Evolutionary conservation across 2,888 invertebrate genomes (phyloP).

Genomic region (Euspilapteryx auroguttella): DNA sequence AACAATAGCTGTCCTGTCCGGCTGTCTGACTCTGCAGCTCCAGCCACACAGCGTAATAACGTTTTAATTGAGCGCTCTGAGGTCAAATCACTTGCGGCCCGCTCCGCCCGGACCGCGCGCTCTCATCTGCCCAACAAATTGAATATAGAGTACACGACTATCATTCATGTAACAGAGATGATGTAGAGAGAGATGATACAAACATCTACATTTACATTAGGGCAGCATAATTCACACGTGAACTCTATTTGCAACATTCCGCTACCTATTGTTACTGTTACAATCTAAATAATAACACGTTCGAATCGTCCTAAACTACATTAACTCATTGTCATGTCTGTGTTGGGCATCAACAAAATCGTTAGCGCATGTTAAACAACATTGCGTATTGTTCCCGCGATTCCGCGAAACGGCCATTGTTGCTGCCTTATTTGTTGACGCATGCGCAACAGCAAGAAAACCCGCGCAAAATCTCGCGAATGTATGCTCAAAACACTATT

Average conservation of each 20-base stretch:
- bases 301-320: slow-evolving; percentile 23
- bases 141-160: no score
- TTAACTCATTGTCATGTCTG: slow-evolving; percentile 32
- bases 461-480: slow-evolving; percentile 44
- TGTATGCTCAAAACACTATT: slow-evolving; percentile 37
- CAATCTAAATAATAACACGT: slow-evolving; percentile 25
- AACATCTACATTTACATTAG: not conserved
- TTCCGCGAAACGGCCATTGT: slow-evolving; percentile 53
- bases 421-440: slow-evolving; percentile 42
- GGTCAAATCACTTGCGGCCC: slow-evolving; percentile 56
- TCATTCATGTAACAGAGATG: no score
- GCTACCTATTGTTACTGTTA: slow-evolving; percentile 13
- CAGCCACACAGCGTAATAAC: no score
- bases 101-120: slow-evolving; percentile 15
- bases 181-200: no score
- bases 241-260: slow-evolving; percentile 14
- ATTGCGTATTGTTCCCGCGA: slow-evolving; percentile 41
- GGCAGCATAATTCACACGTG: slow-evolving; percentile 6
- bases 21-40: no score
- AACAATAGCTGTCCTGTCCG: no score
- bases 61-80: slow-evolving; percentile 53
- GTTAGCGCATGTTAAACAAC: slow-evolving; percentile 42
- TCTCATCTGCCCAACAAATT: no score
- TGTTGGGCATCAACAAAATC: slow-evolving; percentile 39
- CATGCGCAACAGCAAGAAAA: slow-evolving; percentile 23